These are phyloP conservation scores for Sula dactylatra DNA, from an alignment of 2,113 vertebrate genomes.

Conservation along the genomic window DNA sequence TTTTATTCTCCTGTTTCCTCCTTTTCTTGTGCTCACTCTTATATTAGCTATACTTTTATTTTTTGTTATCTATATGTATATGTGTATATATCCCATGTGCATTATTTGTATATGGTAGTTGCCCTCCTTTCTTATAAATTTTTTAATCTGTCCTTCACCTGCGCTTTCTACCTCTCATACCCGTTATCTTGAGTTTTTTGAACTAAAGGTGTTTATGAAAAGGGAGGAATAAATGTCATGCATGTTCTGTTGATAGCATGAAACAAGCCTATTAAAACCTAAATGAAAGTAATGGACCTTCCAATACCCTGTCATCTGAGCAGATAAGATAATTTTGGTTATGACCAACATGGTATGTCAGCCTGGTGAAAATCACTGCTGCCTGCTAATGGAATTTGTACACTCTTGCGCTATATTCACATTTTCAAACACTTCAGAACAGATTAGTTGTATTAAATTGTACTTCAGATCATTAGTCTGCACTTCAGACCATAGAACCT, in stretches of 20 bases:
- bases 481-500: not conserved
- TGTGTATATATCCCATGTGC: not conserved
- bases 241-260: not conserved
- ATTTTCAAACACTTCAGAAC: not conserved
- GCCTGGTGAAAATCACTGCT: not conserved
- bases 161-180: not conserved
- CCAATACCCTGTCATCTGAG: not conserved
- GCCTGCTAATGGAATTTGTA: not conserved
- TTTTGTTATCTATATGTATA: not conserved
- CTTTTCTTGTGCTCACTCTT: not conserved
- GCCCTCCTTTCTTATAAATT: not conserved
- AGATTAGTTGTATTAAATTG: not conserved
- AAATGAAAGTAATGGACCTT: not conserved
- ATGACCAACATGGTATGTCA: not conserved
- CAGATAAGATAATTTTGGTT: not conserved
- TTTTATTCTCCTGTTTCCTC: not conserved
- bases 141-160: not conserved
- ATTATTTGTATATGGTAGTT: not conserved
- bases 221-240: not conserved
- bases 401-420: not conserved
- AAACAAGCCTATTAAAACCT: not conserved
- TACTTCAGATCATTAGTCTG: not conserved
- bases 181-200: not conserved
- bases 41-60: not conserved
- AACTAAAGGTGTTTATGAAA: not conserved